Evolutionary conservation across 2,113 vertebrate genomes (phyloP).

Genomic region (Crotalus viridis): DNA sequence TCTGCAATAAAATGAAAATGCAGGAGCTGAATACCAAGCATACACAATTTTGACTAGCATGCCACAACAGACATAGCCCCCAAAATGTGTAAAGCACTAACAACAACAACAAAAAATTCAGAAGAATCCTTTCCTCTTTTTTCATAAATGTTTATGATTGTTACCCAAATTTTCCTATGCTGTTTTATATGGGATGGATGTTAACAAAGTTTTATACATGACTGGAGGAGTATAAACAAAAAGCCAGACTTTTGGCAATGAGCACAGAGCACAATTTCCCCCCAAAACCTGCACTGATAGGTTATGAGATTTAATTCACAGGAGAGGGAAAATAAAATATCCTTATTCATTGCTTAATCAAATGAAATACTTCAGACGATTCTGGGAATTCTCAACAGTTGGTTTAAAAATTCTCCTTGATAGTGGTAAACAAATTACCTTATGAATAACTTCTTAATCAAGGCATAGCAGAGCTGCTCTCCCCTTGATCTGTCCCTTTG

Average conservation of each 20-base stretch:
- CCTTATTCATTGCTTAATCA: slow-evolving; percentile 78
- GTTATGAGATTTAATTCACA: slow-evolving; percentile 75
- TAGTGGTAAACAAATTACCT: slow-evolving; percentile 80
- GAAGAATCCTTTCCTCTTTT: slow-evolving; percentile 25
- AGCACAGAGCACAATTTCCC: slow-evolving; percentile 38
- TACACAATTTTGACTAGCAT: not conserved
- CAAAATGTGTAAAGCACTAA: not conserved
- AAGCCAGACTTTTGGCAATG: slow-evolving; percentile 59
- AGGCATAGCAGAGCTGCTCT: slow-evolving; percentile 67
- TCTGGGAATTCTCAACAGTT: slow-evolving; percentile 71
- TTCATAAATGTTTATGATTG: slow-evolving; percentile 48
- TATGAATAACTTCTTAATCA: slow-evolving; percentile 78
- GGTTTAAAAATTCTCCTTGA: slow-evolving; percentile 69
- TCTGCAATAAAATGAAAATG: not conserved
- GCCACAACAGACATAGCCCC: not conserved
- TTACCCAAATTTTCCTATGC: slow-evolving; percentile 55
- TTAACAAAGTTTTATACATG: slow-evolving; percentile 48
- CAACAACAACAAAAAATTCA: not conserved
- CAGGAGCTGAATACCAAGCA: not conserved
- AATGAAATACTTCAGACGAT: slow-evolving; percentile 71
- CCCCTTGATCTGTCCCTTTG: slow-evolving; percentile 78
- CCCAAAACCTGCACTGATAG: slow-evolving; percentile 66
- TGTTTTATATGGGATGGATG: slow-evolving; percentile 47
- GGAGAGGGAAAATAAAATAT: slow-evolving; percentile 59
- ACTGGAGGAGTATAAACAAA: slow-evolving; percentile 26